Evolutionary conservation across 2,888 invertebrate genomes (phyloP), one percentile per base, ranked within the genome.

Genomic region (Trachelus troglodyta): DNA sequence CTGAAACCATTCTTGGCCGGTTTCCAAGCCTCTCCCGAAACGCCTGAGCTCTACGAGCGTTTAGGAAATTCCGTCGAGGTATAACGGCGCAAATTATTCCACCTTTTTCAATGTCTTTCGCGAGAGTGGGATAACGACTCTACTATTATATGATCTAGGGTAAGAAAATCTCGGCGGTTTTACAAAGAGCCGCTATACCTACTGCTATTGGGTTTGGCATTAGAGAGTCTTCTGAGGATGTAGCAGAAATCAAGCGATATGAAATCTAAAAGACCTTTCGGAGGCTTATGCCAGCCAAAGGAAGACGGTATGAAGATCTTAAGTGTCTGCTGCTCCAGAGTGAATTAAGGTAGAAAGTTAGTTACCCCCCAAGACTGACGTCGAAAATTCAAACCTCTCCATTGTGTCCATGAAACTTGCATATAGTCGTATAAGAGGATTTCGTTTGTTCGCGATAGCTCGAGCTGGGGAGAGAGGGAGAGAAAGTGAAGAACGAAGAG

Each of bases 361-460:
- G 77, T 77, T 69, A 75, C 71, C 34, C 34, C 34, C 40, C 56
- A 69, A 56, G 34, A 37, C 74, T 69, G 71, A 75, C 69, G 75
- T 40, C 34, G 34, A 37, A 34, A 75, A 75, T 75, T 69, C 31
- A 15, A 69, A 75, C 23, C 75, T 75, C n/a, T 40, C 56, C 69
- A 30, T 73, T 74, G 69, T 75, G 75, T 69, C 34, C 34, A 69
- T 33, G 71, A 75, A 77, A 56, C 75, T 75, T 77, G 77, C 77
- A 69, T 75, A 77, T 75, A 75, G 71, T 75, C 77, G n/a, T 75
- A 56, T 56, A 77, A 77, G 77, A 75, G 75, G 77, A 77, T 77
- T 77, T 75, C 75, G 68, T 69, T 77, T 77, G 31, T 75, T 69
- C 75, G 69, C 34, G 34, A 77, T 77, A 75, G 75, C 75, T 75